These are phyloP conservation scores for Heptranchias perlo DNA, from an alignment of 2,113 vertebrate genomes.

Conservation along the genomic window DNA sequence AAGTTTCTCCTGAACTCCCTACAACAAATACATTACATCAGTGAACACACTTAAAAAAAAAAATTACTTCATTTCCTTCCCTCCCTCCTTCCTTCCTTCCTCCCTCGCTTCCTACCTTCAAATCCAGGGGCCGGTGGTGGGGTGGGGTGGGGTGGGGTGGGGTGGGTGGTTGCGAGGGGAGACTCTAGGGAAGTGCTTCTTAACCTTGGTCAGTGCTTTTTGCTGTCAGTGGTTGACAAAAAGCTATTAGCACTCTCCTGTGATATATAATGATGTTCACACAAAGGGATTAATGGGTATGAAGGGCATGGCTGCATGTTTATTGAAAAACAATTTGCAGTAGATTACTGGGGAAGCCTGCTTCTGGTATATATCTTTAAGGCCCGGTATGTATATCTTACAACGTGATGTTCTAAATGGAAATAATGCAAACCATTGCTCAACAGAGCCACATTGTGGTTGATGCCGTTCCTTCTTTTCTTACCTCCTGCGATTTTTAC, in stretches of 20 bases:
- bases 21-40: too few relatives aligned
- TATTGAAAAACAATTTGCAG: constrained; percentile 5
- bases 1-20: too few relatives aligned
- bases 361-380: background rate
- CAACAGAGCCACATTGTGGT: background rate
- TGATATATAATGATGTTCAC: background rate
- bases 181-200: too few relatives aligned
- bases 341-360: background rate
- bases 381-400: background rate
- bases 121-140: too few relatives aligned
- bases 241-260: background rate
- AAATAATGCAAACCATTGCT: background rate
- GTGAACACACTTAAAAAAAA: too few relatives aligned
- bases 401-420: background rate
- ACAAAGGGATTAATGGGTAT: background rate
- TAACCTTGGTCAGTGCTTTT: background rate
- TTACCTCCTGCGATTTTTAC: background rate
- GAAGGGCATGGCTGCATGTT: background rate
- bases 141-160: too few relatives aligned
- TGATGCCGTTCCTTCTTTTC: background rate
- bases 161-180: too few relatives aligned
- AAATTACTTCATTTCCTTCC: too few relatives aligned
- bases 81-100: too few relatives aligned
- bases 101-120: too few relatives aligned
- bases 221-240: background rate